These are phyloP conservation scores for Eretmocerus hayati DNA, from an alignment of 2,888 invertebrate species.

Conservation along the genomic window DNA sequence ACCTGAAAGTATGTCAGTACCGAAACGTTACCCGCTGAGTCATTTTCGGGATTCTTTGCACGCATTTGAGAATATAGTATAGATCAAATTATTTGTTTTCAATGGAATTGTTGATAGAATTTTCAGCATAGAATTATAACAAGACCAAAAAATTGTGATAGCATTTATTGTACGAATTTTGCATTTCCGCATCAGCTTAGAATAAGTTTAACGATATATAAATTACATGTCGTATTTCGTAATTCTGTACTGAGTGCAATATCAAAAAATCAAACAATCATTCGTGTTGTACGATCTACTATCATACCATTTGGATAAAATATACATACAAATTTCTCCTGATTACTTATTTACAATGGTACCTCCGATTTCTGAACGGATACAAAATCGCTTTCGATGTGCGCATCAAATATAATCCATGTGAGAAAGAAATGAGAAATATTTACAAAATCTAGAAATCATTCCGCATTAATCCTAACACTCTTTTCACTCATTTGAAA, in stretches of 20 bases:
- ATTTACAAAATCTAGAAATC: slow-evolving; percentile 20
- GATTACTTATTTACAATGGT: slow-evolving; percentile 17
- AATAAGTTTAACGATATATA: too few relatives aligned
- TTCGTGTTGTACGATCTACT: slow-evolving; percentile 12
- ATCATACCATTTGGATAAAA: slow-evolving; percentile 17
- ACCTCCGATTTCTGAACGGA: too few relatives aligned
- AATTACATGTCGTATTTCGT: too few relatives aligned
- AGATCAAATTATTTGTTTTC: too few relatives aligned
- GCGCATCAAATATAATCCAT: too few relatives aligned
- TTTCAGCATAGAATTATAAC: slow-evolving; percentile 11
- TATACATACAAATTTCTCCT: slow-evolving; percentile 13
- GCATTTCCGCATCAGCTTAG: too few relatives aligned
- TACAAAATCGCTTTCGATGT: too few relatives aligned
- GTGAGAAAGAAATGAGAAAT: slow-evolving; percentile 13
- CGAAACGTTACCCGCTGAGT: too few relatives aligned
- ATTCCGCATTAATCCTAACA: slow-evolving; percentile 5
- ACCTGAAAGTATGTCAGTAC: too few relatives aligned
- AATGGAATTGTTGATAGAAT: slow-evolving; percentile 8
- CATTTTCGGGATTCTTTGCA: too few relatives aligned
- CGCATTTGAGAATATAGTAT: too few relatives aligned
- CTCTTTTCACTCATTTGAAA: slow-evolving; percentile 9
- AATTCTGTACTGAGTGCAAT: slow-evolving; percentile 15
- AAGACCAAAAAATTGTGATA: slow-evolving; percentile 14
- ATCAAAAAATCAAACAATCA: slow-evolving; percentile 14
- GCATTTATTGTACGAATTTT: slow-evolving; percentile 1